Conservation (phyloP, 1,140 invertebrate species). For the Drosophila kurseongensis region DNA sequence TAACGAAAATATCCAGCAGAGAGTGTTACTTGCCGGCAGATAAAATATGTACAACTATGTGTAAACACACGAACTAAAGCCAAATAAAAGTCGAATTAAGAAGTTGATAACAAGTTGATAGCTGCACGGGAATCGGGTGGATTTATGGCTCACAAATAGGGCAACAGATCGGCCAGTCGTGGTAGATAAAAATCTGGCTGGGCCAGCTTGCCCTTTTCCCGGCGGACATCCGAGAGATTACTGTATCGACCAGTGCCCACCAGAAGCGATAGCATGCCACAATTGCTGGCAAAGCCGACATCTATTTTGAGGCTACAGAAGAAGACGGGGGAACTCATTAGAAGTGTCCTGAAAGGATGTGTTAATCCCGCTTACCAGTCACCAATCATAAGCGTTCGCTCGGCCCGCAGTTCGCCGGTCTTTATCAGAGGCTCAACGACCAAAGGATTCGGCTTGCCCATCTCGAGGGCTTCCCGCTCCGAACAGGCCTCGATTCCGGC, state of each 20-base stretch:
- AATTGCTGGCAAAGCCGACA: slow-evolving; percentile 93
- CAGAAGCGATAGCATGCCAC: slow-evolving; percentile 92
- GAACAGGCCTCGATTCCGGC: slow-evolving; percentile 91
- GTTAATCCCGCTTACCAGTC: slow-evolving; percentile 88
- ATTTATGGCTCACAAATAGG: slow-evolving; percentile 15
- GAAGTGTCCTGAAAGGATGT: slow-evolving; percentile 6
- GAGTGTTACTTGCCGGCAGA: slow-evolving; percentile 47
- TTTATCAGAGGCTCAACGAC: slow-evolving; percentile 63
- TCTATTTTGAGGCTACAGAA: slow-evolving; percentile 92
- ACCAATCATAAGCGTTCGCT: slow-evolving; percentile 96
- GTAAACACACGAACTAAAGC: slow-evolving; percentile 23
- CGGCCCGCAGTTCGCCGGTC: slow-evolving; percentile 88
- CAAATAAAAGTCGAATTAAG: slow-evolving; percentile 23
- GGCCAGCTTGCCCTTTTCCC: slow-evolving; percentile 22
- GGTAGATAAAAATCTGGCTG: slow-evolving; percentile 91
- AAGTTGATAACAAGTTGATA: slow-evolving; percentile 9
- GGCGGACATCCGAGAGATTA: slow-evolving; percentile 85
- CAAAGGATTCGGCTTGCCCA: slow-evolving; percentile 91
- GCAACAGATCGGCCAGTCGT: slow-evolving; percentile 88
- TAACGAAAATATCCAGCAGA: slow-evolving; percentile 11
- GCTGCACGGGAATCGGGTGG: background rate
- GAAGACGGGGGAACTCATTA: slow-evolving; percentile 18
- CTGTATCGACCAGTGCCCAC: slow-evolving; percentile 91
- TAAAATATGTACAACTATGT: slow-evolving; percentile 28
- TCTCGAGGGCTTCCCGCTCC: slow-evolving; percentile 90